These are phyloP conservation scores for Erythrolamprus reginae DNA, from an alignment of 2,113 vertebrate genomes.

Conservation along the genomic window DNA sequence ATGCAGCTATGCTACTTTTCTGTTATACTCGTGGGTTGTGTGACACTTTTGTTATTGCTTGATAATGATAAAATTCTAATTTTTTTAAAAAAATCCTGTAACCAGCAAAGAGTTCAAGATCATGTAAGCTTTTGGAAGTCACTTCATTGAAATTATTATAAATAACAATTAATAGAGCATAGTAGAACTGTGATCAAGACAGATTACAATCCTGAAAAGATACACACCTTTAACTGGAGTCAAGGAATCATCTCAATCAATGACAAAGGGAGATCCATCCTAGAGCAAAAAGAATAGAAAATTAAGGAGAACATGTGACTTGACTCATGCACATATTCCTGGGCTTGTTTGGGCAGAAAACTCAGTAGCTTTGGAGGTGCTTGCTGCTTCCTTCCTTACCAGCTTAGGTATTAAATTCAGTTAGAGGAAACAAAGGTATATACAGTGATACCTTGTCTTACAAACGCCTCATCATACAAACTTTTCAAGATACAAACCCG, in stretches of 20 bases:
- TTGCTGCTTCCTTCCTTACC: neutral
- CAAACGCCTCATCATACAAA: no score
- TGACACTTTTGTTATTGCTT: neutral
- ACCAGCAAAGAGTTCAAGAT: neutral
- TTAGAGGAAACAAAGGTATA: neutral
- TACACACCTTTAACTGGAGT: neutral
- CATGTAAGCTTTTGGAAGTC: neutral
- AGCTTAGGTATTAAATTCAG: neutral
- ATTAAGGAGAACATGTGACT: neutral
- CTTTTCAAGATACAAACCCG: no score
- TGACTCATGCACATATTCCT: neutral
- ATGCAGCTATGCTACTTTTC: neutral
- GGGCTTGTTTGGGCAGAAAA: neutral
- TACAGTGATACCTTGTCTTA: no score
- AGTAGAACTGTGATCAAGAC: neutral
- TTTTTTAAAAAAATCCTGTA: neutral
- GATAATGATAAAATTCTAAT: neutral
- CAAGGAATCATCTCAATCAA: neutral
- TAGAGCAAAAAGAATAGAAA: neutral
- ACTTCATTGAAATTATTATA: neutral
- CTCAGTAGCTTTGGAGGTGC: neutral
- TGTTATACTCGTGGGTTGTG: neutral
- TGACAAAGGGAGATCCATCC: neutral
- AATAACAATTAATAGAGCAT: neutral
- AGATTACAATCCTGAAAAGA: neutral